These are phyloP conservation scores for Alcis repandata DNA, from an alignment of 2,888 invertebrate genomes.

Conservation along the genomic window DNA sequence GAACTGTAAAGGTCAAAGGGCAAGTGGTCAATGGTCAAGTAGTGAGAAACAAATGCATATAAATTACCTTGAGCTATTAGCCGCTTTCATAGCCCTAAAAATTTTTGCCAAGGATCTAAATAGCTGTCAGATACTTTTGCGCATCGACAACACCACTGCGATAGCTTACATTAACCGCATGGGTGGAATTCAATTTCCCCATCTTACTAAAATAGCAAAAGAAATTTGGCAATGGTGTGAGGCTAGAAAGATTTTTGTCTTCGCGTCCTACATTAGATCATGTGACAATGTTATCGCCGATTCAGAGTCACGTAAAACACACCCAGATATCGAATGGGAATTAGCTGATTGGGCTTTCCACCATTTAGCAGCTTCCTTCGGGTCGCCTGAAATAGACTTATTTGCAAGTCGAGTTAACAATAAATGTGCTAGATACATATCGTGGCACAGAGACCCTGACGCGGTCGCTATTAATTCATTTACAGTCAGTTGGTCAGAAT, in stretches of 20 bases:
- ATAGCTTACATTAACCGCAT: no score
- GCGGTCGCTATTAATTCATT: constrained; percentile 19
- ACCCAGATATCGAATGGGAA: no score
- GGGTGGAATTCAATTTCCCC: no score
- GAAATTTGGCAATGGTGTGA: background rate
- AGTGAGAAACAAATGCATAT: constrained; percentile 11
- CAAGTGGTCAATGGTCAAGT: constrained; percentile 24
- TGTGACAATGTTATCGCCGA: constrained; percentile 7
- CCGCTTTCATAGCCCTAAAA: constrained; percentile 14
- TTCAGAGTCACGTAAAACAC: no score
- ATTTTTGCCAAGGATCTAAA: background rate
- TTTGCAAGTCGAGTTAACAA: constrained; percentile 22
- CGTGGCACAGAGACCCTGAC: constrained; percentile 22
- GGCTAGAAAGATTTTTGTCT: background rate
- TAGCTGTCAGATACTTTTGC: background rate
- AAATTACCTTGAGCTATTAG: constrained; percentile 16
- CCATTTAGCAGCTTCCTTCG: background rate
- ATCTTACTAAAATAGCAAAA: no score
- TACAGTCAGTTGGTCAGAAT: constrained; percentile 5
- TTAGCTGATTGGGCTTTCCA: no score
- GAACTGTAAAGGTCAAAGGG: background rate
- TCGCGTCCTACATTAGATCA: background rate
- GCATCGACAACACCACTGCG: no score
- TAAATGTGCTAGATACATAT: constrained; percentile 14
- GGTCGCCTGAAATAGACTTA: constrained; percentile 15